phyloP scores from a whole-genome alignment of 2,888 invertebrate genomes.

The Volucella bombylans region DNA sequence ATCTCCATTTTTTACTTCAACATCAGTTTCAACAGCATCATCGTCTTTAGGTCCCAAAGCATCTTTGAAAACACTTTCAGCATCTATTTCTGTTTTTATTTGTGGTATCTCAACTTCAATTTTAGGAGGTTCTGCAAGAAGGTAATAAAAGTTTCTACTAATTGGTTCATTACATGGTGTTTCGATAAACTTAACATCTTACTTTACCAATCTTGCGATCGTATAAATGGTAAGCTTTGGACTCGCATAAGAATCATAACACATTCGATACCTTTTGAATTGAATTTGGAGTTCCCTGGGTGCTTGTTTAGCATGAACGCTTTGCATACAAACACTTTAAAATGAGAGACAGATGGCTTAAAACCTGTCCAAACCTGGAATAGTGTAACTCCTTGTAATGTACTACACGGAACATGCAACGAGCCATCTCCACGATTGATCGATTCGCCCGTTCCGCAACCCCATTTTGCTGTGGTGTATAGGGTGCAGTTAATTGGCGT shows the following conservation, averaged over 20 bases:
- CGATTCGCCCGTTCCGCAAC: too few relatives aligned
- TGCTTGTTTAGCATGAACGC: too few relatives aligned
- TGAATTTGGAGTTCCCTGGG: too few relatives aligned
- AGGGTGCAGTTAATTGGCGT: too few relatives aligned
- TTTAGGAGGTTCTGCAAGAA: not conserved
- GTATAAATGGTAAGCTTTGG: too few relatives aligned
- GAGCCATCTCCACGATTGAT: conserved; percentile 32
- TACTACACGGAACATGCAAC: conserved; percentile 17
- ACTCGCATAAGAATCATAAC: too few relatives aligned
- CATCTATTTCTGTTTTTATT: not conserved
- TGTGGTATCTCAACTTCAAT: not conserved
- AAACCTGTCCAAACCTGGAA: too few relatives aligned
- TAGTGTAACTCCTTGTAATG: conserved; percentile 20
- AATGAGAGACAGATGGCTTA: too few relatives aligned
- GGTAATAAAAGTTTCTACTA: not conserved
- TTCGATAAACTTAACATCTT: too few relatives aligned
- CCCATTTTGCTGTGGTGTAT: conserved; percentile 16
- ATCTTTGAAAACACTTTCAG: not conserved
- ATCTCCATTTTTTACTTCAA: not conserved
- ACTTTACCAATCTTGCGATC: not conserved
- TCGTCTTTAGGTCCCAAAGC: not conserved
- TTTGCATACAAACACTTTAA: too few relatives aligned
- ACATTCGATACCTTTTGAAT: too few relatives aligned
- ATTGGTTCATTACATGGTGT: too few relatives aligned
- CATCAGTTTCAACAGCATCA: not conserved